phyloP scores from a whole-genome alignment of 2,113 vertebrate species.

The Phalacrocorax brasilianus region DNA sequence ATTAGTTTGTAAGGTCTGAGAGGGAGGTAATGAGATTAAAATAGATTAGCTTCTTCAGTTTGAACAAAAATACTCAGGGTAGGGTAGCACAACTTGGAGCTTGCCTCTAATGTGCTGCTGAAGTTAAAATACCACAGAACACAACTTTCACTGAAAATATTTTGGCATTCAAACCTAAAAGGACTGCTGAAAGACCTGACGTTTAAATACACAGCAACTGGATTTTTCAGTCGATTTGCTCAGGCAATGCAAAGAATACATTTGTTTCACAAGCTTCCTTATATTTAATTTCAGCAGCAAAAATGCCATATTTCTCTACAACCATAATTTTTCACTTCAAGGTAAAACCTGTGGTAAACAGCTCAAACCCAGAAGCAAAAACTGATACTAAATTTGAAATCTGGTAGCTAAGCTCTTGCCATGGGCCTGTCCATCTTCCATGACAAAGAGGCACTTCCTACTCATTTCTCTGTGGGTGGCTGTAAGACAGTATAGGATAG shows the following conservation, averaged over 20 bases:
- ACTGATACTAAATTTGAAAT: slow-evolving; percentile 1
- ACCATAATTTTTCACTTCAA: slow-evolving; percentile 36
- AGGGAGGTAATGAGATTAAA: not conserved
- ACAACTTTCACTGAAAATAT: not conserved
- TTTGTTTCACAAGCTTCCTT: not conserved
- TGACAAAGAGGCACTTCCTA: slow-evolving; percentile 48
- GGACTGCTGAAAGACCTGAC: not conserved
- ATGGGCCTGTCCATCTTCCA: slow-evolving; percentile 19
- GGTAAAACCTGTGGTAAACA: slow-evolving; percentile 45
- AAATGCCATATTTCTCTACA: slow-evolving; percentile 25
- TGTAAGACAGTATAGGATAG: not conserved
- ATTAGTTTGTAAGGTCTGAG: not conserved
- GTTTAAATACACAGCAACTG: not conserved
- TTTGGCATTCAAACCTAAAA: not conserved
- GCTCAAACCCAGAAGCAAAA: slow-evolving; percentile 50
- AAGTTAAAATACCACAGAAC: slow-evolving; percentile 24
- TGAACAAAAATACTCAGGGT: not conserved
- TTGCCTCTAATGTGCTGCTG: not conserved
- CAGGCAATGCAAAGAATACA: not conserved
- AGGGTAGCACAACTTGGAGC: not conserved
- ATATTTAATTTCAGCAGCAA: slow-evolving; percentile 27
- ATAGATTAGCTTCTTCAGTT: not conserved
- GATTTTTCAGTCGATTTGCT: slow-evolving; percentile 20
- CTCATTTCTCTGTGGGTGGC: not conserved
- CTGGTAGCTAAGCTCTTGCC: slow-evolving; percentile 38